A percentile compares a stretch with the other conserved stretches of the same genome.
These are phyloP conservation scores for Grapholita molesta DNA, from an alignment of 1,140 invertebrate genomes.

Conservation along the genomic window DNA sequence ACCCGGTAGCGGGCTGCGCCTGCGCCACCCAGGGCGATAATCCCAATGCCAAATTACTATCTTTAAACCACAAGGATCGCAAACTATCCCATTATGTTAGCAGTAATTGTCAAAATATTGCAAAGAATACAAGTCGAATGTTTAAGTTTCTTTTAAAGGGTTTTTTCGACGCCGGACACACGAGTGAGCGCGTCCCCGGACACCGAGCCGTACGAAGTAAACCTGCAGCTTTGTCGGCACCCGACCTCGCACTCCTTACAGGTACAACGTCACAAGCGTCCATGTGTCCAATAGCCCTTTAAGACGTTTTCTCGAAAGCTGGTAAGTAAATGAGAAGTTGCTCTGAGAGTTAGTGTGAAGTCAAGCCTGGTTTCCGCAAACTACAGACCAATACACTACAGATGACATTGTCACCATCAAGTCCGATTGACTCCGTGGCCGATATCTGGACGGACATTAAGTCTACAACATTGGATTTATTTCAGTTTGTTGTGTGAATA, in stretches of 20 bases:
- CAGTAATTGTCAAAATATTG: slow-evolving; percentile 4
- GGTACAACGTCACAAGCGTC: background rate
- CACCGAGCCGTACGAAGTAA: background rate
- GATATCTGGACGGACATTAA: background rate
- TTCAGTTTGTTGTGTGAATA: background rate
- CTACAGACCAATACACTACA: background rate
- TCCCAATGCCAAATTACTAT: background rate
- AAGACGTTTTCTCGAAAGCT: background rate
- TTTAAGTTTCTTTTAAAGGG: background rate
- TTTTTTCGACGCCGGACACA: background rate
- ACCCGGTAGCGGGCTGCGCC: background rate
- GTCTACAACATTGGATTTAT: background rate
- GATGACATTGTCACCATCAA: background rate
- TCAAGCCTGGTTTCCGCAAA: slow-evolving; percentile 3
- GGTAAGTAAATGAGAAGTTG: background rate
- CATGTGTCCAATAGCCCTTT: background rate
- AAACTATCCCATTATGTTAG: background rate
- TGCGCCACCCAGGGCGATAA: background rate
- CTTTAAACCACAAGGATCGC: background rate
- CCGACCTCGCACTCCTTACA: background rate
- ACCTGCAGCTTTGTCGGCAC: background rate
- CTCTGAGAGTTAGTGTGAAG: slow-evolving; percentile 7
- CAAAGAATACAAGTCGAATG: background rate
- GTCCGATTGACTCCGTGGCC: background rate
- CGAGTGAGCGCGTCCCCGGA: background rate